Conservation (phyloP, 2,888 invertebrate genomes). For the Clivina fossor region DNA sequence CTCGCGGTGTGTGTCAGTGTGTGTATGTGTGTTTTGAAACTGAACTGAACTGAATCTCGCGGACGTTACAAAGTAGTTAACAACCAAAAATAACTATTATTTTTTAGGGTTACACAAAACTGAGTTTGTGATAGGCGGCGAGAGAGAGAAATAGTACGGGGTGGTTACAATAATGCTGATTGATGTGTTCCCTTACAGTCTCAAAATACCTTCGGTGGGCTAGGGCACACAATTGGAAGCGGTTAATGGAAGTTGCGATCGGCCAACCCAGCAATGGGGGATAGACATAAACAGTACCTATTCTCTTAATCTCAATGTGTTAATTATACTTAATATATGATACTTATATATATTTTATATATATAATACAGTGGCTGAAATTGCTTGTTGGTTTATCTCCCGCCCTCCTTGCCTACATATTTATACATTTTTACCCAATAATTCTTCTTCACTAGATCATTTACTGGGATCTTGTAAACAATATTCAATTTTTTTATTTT, state of each 20-base stretch:
- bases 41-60: too few species aligned
- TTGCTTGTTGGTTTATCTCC: slow-evolving; percentile 57
- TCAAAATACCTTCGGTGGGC: slow-evolving; percentile 48
- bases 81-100: too few species aligned
- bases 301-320: slow-evolving; percentile 56
- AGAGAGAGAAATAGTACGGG: slow-evolving; percentile 52
- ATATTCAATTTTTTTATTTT: too few species aligned
- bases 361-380: slow-evolving; percentile 57
- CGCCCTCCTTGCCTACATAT: slow-evolving; percentile 48
- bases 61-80: too few species aligned
- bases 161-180: too few species aligned
- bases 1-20: too few species aligned
- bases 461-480: slow-evolving; percentile 54
- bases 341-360: too few species aligned
- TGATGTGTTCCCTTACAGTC: slow-evolving; percentile 55
- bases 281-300: slow-evolving; percentile 54
- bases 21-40: too few species aligned
- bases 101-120: too few species aligned
- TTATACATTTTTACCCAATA: slow-evolving; percentile 55
- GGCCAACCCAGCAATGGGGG: slow-evolving; percentile 41
- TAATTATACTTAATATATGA: slow-evolving; percentile 49
- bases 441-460: slow-evolving; percentile 57
- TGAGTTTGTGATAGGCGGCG: too few species aligned
- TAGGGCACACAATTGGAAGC: too few species aligned
- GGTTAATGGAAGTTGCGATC: too few species aligned